A percentile compares a stretch with the other conserved stretches of the same genome.
Conservation (phyloP, 1,140 invertebrate genomes). For the Semibalanus balanoides region DNA sequence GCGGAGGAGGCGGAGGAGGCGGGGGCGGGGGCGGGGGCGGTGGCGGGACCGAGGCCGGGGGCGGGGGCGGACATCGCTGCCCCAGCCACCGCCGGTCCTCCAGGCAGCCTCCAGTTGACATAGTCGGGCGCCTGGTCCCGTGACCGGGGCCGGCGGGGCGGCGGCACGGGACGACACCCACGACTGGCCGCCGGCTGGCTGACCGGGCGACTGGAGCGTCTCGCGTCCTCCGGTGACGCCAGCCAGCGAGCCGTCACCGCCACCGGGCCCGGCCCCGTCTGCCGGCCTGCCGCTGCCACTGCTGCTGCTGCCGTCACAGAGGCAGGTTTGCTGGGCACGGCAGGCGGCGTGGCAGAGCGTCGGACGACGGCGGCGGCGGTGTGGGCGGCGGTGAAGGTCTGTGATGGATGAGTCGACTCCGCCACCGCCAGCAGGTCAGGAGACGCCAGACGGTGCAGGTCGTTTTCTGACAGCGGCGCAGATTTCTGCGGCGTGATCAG, state of each 20-base stretch:
- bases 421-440: too few species aligned
- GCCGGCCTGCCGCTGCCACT: neutral
- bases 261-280: neutral
- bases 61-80: conserved; percentile 11
- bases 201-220: too few species aligned
- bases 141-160: conserved; percentile 25
- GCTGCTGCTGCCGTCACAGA: too few species aligned
- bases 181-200: neutral
- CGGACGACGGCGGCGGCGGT: neutral
- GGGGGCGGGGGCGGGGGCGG: conserved; percentile 1
- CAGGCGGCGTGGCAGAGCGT: neutral
- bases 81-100: neutral
- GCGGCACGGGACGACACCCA: neutral
- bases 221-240: neutral
- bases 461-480: too few species aligned
- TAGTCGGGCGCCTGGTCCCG: conserved; percentile 25
- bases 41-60: conserved; percentile 9
- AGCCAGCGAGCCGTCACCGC: neutral
- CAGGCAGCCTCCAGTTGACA: neutral
- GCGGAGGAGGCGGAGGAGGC: conserved; percentile 10
- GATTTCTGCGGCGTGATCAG: too few species aligned
- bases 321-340: too few species aligned
- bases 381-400: neutral
- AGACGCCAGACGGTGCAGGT: too few species aligned
- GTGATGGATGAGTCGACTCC: too few species aligned